Evolutionary conservation across 2,888 invertebrate genomes (phyloP), one percentile per base, ranked within the genome.

Genomic region (Dilophus febrilis): DNA sequence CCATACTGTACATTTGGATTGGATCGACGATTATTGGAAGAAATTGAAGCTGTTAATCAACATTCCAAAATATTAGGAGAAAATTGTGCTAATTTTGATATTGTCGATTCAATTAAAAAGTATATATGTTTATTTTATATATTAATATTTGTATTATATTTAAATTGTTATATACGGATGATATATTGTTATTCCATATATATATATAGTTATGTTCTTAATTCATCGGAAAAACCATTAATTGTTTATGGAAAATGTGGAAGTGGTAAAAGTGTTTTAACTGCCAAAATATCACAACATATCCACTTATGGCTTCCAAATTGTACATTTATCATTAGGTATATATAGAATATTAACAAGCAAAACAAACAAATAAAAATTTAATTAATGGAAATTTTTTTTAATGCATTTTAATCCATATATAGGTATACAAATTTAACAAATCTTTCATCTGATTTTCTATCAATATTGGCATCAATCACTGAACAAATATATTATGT

Each of bases 241-340:
- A 72, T 85, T 12, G 61, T 88, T 42, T 74, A 79, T 44, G 87
- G 86, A 0, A 72, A 77, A 19, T 71, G 75, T n/a, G 87, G 87
- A 11, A 79, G 81, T 57, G 87, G 87, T 1, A 87, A 87, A 61
- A 84, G 83, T 4, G 80, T 82, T 1, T 64, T 86, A 6, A 67
- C 84, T 29, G 81, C 87, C 2, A 70, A 80, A 45, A 74, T 80
- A 10, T 75, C 75, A 36, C 70, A 75, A 36, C 68, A 72, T 37
- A 72, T 76, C 41, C 72, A 73, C 37, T 59, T 68, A 30, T 74
- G 73, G 68, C 64, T 72, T 43, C 73, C 74, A 2, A 77, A 78
- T 53, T 64, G 74, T 4, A 68, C 69, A 26, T 62, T 73, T 17
- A 51, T 64, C 28, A 49, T 64, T 30, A 56, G 64, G 62, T 64